These are phyloP conservation scores for Sycobia sp. DNA, from an alignment of 1,140 invertebrate species.

Conservation along the genomic window DNA sequence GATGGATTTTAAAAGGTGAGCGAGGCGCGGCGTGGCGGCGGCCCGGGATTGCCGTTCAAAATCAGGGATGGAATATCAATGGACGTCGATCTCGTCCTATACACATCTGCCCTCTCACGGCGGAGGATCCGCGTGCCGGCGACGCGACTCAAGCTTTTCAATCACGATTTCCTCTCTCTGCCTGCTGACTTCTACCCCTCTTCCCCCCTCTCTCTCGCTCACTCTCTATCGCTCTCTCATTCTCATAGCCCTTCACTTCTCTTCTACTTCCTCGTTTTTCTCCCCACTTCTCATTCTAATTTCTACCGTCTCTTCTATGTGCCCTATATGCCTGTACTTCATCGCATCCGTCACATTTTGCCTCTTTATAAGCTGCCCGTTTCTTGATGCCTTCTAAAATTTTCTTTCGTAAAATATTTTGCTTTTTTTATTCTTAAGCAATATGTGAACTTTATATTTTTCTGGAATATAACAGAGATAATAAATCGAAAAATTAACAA, in stretches of 20 bases:
- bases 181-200: slow-evolving; percentile 13
- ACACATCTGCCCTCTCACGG: too few species aligned
- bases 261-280: neutral
- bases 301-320: too few species aligned
- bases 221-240: neutral
- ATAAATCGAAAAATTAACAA: too few species aligned
- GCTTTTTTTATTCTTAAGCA: too few species aligned
- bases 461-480: too few species aligned
- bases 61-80: slow-evolving; percentile 54
- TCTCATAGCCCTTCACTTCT: neutral
- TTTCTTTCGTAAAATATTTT: too few species aligned
- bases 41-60: slow-evolving; percentile 41
- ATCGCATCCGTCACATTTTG: too few species aligned
- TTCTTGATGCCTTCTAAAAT: too few species aligned
- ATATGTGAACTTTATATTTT: too few species aligned
- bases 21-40: too few species aligned
- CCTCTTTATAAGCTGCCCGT: neutral
- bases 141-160: slow-evolving; percentile 38
- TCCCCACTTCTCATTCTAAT: neutral
- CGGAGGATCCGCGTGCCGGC: neutral
- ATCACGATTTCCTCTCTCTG: slow-evolving; percentile 34
- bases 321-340: too few species aligned
- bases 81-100: slow-evolving; percentile 32
- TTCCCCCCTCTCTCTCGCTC: neutral
- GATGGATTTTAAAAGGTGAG: slow-evolving; percentile 30